Evolutionary conservation across 2,888 invertebrate genomes (phyloP).

Genomic region (Drosophila monieri): DNA sequence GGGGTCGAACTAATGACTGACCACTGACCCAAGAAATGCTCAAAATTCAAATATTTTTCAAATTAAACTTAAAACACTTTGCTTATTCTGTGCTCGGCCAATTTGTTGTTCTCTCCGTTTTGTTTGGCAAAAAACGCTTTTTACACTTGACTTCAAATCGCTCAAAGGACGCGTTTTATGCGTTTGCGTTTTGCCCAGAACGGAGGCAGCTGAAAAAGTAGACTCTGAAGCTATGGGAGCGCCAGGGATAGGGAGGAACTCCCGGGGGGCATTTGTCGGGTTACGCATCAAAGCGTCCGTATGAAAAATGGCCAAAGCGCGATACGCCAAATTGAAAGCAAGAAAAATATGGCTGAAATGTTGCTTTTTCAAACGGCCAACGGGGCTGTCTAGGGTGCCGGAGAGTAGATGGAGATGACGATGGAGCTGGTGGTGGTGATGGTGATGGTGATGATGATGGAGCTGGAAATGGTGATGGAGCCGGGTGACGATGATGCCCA

Average conservation of each 20-base stretch:
- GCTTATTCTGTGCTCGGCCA: conserved; percentile 28
- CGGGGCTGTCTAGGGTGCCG: conserved; percentile 30
- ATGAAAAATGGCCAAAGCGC: conserved; percentile 78
- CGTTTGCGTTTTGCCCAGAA: conserved; percentile 59
- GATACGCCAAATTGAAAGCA: conserved; percentile 74
- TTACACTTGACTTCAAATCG: conserved; percentile 81
- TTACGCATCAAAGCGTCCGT: conserved; percentile 74
- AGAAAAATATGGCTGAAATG: conserved; percentile 79
- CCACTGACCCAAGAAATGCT: conserved; percentile 77
- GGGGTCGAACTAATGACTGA: conserved; percentile 11
- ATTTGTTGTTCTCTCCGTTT: conserved; percentile 42
- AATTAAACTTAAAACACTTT: conserved; percentile 77
- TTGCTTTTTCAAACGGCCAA: conserved; percentile 74
- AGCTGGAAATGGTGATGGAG: conserved; percentile 27
- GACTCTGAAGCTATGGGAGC: conserved; percentile 7
- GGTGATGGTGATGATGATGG: conserved; percentile 6
- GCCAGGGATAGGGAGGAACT: not conserved
- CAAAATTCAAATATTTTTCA: conserved; percentile 79
- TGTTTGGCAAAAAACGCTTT: conserved; percentile 65
- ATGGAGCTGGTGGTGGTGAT: not conserved
- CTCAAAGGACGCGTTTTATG: conserved; percentile 76
- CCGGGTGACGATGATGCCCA: conserved; percentile 48
- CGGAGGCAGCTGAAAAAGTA: conserved; percentile 23
- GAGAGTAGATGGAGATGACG: conserved; percentile 3
- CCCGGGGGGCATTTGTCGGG: conserved; percentile 50